Base-by-base conservation (phyloP, 2,113 vertebrate species). In the Parus major region DNA sequence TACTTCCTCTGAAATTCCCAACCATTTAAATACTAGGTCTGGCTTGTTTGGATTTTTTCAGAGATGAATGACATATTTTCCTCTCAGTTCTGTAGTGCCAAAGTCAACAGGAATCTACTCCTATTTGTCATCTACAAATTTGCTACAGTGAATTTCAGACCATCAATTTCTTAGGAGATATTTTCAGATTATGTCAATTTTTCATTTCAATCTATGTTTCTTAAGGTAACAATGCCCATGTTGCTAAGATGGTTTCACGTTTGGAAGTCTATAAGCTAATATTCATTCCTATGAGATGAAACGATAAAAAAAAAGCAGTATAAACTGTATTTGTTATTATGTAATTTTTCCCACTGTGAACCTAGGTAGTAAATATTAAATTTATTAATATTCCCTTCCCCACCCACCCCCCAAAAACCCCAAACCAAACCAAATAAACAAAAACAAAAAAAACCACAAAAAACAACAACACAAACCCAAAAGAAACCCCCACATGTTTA, bases 391-490 rank as follows among this genome's bases (percentile, higher is more conserved):
- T 50, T 3, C 2, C 2, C 9, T 4, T 4, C 5, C 1, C 13
- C 16, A 12, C 4, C 8, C 9, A 10, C 5, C 4, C 11, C 5
- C 9, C 10, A 4, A 23, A 25, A 25, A 31, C 14, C 36, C 33
- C 15, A 17, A 9, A 7, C 19, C 24, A 11, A 19, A 33, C 8
- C 24, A 11, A 19, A 33, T 6, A 15, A 42, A 19, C 7, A 25
- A 71, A 10, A 41, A 10, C 12, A 12, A 17, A 14, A 33, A 8
- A 22, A 19, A 21, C 7, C 27, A 5, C 13, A 36, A 18, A 29
- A 36, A 36, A 15, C 1, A 2, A 17, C 5, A 20, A 56, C 3
- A n/a, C 0, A 16, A 7, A 4, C 5, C 5, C 6, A 39, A 39
- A 39, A 39, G 39, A 39, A 39, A 39, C 5, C 3, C 5, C 1